Base-by-base conservation (phyloP, 2,797 vertebrate genomes). In the Denticeps clupeoides region DNA sequence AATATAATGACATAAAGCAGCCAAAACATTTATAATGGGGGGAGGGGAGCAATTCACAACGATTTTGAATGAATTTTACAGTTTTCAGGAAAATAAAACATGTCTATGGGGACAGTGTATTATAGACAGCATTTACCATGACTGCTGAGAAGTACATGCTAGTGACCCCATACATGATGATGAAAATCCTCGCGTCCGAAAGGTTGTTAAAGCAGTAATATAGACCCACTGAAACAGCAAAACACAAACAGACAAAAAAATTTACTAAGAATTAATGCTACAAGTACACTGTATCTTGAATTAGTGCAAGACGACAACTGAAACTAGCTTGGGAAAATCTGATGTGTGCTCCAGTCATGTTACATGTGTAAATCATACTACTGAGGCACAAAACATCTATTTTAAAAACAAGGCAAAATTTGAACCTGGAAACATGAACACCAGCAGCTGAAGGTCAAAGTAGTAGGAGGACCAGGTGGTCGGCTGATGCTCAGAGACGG, bases 121-220 rank as follows among this genome's bases (percentile, higher is more conserved):
- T n/a, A n/a, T n/a, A n/a, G n/a, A n/a, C n/a, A n/a, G n/a, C 10
- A 53, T 81, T 67, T 79, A 98, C 95, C 95, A 98, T 97, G 44
- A 98, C 94, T 7, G 95, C 95, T 0, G 95, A 99, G 78, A 98
- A 99, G 77, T 99, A 99, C 95, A 99, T 99, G 85, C 94, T 97
- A 79, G 94, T 97, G 60, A 99, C 94, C 0, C 95, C 95, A 0
- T 99, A 99, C 93, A 99, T 97, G 80, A 99, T 99, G 81, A 99
- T 97, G 65, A 99, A 99, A 58, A 99, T 99, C 31, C 94, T 88
- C 55, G 93, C 89, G 0, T 99, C 95, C 0, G 93, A 97, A 48
- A 99, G 78, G 78, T 99, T 93, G 71, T 93, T 97, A 74, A 98
- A 98, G 76, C 94, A 99, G 73, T 98, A 99, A 64, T 99, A 97